Conservation (phyloP, 2,113 vertebrate genomes). For the Elephas maximus region DNA sequence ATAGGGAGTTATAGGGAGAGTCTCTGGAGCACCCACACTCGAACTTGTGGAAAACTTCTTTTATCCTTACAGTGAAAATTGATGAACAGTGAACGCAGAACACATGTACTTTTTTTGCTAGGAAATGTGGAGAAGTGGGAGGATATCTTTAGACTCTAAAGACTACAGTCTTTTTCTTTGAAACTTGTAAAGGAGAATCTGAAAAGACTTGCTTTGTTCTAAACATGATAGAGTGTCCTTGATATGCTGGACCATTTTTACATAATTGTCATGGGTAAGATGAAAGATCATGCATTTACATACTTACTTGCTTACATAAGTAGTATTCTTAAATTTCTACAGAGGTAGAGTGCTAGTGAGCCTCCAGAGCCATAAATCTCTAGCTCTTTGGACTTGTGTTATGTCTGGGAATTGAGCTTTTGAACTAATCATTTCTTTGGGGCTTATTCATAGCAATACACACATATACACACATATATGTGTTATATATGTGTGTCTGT, state of each 20-base stretch:
- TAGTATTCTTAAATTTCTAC: constrained; percentile 63
- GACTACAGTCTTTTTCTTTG: constrained; percentile 60
- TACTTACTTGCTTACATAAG: constrained; percentile 31
- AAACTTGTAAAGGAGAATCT: constrained; percentile 38
- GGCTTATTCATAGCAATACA: background rate
- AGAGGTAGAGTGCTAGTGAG: constrained; percentile 33
- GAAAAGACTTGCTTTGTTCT: constrained; percentile 60
- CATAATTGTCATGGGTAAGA: constrained; percentile 54
- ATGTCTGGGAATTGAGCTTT: constrained; percentile 36
- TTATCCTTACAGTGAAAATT: constrained; percentile 50
- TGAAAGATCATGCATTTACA: constrained; percentile 42
- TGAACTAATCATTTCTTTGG: constrained; percentile 17
- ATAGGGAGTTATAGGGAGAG: background rate
- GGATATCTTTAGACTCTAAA: constrained; percentile 13
- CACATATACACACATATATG: background rate
- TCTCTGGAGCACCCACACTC: background rate
- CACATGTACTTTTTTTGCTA: constrained; percentile 39
- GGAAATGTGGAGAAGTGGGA: constrained; percentile 26
- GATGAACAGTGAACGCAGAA: constrained; percentile 39
- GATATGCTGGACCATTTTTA: constrained; percentile 63
- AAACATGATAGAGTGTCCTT: constrained; percentile 17
- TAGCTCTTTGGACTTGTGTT: constrained; percentile 29
- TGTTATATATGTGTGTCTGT: background rate
- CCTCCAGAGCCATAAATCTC: constrained; percentile 30
- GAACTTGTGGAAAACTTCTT: constrained; percentile 38